Conservation (phyloP, 2,797 vertebrate genomes). For the Menidia menidia region DNA sequence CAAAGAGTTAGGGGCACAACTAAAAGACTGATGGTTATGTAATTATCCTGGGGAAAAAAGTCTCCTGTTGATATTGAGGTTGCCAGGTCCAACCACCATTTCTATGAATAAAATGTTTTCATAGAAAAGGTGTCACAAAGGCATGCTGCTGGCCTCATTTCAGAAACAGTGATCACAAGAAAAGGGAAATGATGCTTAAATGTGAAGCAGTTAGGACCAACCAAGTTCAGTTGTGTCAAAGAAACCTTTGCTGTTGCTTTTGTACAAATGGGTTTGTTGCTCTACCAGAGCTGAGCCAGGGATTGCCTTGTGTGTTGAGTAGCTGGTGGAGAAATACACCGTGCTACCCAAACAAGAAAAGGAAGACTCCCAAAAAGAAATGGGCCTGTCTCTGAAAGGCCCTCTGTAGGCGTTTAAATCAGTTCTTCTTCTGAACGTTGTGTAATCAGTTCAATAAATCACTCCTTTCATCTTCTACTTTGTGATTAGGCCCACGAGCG, state of each 20-base stretch:
- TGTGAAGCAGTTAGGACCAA: background rate
- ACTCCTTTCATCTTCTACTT: background rate
- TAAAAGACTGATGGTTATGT: conserved; percentile 38
- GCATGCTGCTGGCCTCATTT: conserved; percentile 32
- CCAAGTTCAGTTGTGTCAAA: too few relatives aligned
- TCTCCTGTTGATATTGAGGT: conserved; percentile 39
- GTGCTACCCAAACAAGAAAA: background rate
- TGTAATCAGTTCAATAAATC: too few relatives aligned
- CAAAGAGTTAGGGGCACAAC: conserved; percentile 3
- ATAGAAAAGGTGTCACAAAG: conserved; percentile 34
- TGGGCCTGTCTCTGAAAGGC: too few relatives aligned
- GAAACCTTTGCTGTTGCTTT: background rate
- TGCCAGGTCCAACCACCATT: conserved; percentile 13
- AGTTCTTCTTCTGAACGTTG: too few relatives aligned
- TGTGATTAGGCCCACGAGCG: conserved; percentile 91
- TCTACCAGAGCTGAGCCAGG: background rate
- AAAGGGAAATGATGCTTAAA: background rate
- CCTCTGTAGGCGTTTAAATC: too few relatives aligned
- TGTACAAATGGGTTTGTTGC: background rate
- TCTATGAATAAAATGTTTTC: conserved; percentile 50
- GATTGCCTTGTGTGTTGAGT: background rate
- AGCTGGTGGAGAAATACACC: conserved; percentile 7
- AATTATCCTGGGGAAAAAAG: conserved; percentile 15
- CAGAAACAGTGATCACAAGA: background rate
- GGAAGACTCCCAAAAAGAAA: background rate